phyloP scores from a whole-genome alignment of 1,140 invertebrate species.

The Melipona quadrifasciata region DNA sequence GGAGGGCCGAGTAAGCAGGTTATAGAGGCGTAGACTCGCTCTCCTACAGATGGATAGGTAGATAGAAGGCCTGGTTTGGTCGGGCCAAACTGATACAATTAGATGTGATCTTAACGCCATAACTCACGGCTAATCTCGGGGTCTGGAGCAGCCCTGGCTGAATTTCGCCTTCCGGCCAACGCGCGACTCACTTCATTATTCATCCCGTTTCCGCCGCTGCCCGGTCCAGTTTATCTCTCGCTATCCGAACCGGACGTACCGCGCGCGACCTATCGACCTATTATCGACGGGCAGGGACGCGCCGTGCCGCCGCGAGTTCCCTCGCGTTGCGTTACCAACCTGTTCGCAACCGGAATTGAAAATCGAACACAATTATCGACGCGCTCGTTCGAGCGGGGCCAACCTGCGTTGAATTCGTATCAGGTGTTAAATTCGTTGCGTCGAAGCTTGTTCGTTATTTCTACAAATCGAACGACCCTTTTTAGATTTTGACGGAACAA shows the following conservation, averaged over 20 bases:
- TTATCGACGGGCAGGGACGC: conserved; percentile 50
- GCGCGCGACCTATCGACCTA: conserved; percentile 71
- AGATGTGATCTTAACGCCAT: conserved; percentile 81
- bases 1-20: conserved; percentile 76
- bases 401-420: background rate
- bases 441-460: background rate
- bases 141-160: conserved; percentile 67
- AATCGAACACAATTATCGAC: conserved; percentile 45
- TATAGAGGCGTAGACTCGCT: conserved; percentile 61
- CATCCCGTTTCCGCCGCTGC: conserved; percentile 73
- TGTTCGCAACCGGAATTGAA: conserved; percentile 47
- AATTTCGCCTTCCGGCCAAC: conserved; percentile 75
- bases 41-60: conserved; percentile 76
- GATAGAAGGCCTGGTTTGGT: conserved; percentile 70
- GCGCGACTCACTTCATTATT: conserved; percentile 81
- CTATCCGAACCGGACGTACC: conserved; percentile 73
- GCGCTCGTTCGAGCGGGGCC: background rate
- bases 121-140: conserved; percentile 80
- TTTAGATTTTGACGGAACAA: no score
- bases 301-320: conserved; percentile 69
- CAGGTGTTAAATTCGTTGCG: background rate
- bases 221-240: conserved; percentile 71
- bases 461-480: no score
- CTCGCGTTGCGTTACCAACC: conserved; percentile 50
- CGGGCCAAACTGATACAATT: conserved; percentile 80